These are phyloP conservation scores for Centrocercus urophasianus DNA, from an alignment of 2,113 vertebrate species.

Conservation along the genomic window DNA sequence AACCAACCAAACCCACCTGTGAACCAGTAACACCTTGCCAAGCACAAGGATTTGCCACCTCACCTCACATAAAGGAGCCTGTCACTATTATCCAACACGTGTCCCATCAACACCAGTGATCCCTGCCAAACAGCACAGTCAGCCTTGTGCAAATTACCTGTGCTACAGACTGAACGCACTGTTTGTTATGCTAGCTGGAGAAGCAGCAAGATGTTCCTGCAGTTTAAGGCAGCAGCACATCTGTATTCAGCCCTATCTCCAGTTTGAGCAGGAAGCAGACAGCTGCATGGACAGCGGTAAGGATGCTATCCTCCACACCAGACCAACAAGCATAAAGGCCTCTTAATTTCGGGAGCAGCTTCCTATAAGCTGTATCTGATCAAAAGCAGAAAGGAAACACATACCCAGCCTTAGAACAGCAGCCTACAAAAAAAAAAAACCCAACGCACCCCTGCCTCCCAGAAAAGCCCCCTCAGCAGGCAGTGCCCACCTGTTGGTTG, in stretches of 20 bases:
- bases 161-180: background rate
- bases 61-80: background rate
- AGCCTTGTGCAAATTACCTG: background rate
- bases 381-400: background rate
- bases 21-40: background rate
- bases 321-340: background rate
- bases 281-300: background rate
- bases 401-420: background rate
- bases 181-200: background rate
- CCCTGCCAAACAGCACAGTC: background rate
- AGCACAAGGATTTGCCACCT: background rate
- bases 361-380: background rate
- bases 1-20: background rate
- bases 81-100: background rate
- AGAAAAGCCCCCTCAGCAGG: rapidly evolving
- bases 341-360: background rate
- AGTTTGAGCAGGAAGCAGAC: background rate
- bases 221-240: background rate
- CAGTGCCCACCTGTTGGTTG: rapidly evolving
- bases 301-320: background rate
- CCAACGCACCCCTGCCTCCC: background rate
- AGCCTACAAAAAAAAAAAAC: background rate
- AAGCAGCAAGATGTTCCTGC: rapidly evolving
- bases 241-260: background rate
- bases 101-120: background rate